phyloP scores from a whole-genome alignment of 2,113 vertebrate species.

The Syrrhaptes paradoxus region DNA sequence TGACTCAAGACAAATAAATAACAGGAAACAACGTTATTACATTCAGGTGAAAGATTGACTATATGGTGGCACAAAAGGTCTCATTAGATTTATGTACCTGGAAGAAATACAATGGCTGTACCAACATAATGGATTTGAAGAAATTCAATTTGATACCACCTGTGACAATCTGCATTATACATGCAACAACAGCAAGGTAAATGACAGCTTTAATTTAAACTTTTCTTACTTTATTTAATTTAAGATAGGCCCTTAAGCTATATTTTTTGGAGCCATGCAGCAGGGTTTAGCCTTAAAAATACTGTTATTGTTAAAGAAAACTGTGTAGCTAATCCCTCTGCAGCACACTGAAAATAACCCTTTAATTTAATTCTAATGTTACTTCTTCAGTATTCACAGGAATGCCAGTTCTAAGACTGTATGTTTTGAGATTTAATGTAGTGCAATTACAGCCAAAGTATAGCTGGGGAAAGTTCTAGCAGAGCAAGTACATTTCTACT shows the following conservation, averaged over 20 bases:
- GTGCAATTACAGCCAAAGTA: neutral
- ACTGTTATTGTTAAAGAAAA: constrained; percentile 10
- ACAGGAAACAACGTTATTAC: neutral
- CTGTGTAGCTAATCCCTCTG: neutral
- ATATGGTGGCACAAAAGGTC: neutral
- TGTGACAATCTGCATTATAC: neutral
- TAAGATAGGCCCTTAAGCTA: neutral
- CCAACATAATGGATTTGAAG: neutral
- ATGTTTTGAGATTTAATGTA: neutral
- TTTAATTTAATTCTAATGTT: constrained; percentile 4
- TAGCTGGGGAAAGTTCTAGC: neutral
- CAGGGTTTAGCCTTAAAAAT: constrained; percentile 17
- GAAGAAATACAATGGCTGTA: neutral
- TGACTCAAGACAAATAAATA: neutral
- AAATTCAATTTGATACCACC: neutral
- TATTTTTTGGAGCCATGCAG: neutral
- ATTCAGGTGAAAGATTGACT: constrained; percentile 9
- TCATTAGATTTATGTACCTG: constrained; percentile 15
- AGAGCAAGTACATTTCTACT: neutral
- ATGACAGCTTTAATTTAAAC: constrained; percentile 38
- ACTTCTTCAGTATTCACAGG: neutral
- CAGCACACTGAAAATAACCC: constrained; percentile 19
- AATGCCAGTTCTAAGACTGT: neutral
- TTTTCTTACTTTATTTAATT: constrained; percentile 23
- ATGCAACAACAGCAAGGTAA: constrained; percentile 9